Base-by-base conservation (phyloP, 1,140 invertebrate species). In the Plodia interpunctella region DNA sequence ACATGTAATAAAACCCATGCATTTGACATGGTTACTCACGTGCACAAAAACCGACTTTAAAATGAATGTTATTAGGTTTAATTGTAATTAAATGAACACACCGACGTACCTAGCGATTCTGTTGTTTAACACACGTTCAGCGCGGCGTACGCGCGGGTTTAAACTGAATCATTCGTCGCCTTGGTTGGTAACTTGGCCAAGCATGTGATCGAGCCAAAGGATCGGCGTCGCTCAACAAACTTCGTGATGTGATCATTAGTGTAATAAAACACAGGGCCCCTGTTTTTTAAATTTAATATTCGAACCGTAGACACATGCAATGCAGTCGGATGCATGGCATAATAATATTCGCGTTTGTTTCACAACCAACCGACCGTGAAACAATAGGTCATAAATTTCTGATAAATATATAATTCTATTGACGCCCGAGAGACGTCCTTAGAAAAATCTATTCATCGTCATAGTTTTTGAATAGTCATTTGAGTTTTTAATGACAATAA, bases 211-310 rank as follows among this genome's bases (percentile, higher is more conserved):
- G 74, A 58, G 70, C 20, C 15, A 44, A 44, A 44, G 38, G 38
- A 44, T 32, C 30, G 30, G 30, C 4, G 10, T 32, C 11, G 11
- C 30, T 9, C 30, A 32, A 44, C 55, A 65, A 74, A 73, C 73
- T 77, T 80, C 80, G 71, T 80, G 75, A 83, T 79, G 66, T 69
- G 76, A 76, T 69, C 65, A 72, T 82, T 82, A 74, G 56, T 69
- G 57, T 35, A 13, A 35, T 15, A 17, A 0, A 15, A 17, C 15
- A n/a, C 35, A 56, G 52, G 59, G 54, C 55, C 50, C 32, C 21
- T 51, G 49, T 15, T 65, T 65, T 58, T 25, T 25, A 25, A n/a
- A 55, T n/a, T 55, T 54, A 55, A 28, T 15, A 15, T 17, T 17
- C n/a, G 38, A 44, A 44, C n/a, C n/a, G 15, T 15, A n/a, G 13